These are phyloP conservation scores for Anisognathus igniventris DNA, from an alignment of 2,797 vertebrate genomes.

Conservation along the genomic window DNA sequence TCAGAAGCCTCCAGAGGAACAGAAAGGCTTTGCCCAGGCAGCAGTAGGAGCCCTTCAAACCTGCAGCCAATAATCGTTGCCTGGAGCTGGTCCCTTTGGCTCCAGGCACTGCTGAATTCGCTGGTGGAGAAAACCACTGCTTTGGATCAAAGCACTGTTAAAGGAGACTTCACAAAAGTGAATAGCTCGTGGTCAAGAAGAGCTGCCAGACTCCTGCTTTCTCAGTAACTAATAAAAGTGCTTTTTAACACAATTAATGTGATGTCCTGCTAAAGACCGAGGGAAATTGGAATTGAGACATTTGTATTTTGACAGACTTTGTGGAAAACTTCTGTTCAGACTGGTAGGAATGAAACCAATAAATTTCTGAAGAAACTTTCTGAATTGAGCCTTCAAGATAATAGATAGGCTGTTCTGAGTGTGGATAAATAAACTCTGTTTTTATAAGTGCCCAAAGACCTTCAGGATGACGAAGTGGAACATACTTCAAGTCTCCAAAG, in stretches of 20 bases:
- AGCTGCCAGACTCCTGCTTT: constrained; percentile 49
- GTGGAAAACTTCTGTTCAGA: constrained; percentile 53
- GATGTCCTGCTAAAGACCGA: constrained; percentile 25
- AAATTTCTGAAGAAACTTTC: constrained; percentile 50
- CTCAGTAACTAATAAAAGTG: constrained; percentile 52
- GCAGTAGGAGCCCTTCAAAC: background rate
- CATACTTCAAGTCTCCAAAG: constrained; percentile 58
- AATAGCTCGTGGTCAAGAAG: constrained; percentile 35
- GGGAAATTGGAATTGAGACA: constrained; percentile 50
- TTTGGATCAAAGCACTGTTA: constrained; percentile 19
- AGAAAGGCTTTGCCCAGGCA: constrained; percentile 9
- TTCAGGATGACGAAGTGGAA: constrained; percentile 50
- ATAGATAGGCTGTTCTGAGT: constrained; percentile 57
- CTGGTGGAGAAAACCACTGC: constrained; percentile 39
- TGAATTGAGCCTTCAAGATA: constrained; percentile 43
- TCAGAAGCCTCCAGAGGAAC: background rate
- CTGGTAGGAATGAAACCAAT: constrained; percentile 60
- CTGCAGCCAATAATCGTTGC: constrained; percentile 1
- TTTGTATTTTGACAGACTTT: constrained; percentile 48
- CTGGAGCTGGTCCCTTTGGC: constrained; percentile 26
- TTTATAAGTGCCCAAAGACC: constrained; percentile 40
- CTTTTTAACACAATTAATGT: constrained; percentile 48
- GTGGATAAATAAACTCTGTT: constrained; percentile 57
- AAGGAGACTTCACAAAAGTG: constrained; percentile 28
- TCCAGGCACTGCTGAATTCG: constrained; percentile 35